Percentiles rank a stretch among this genome's conserved stretches.
These are phyloP conservation scores for Lasioglossum lativentre DNA, from an alignment of 2,888 invertebrate genomes.

Conservation along the genomic window DNA sequence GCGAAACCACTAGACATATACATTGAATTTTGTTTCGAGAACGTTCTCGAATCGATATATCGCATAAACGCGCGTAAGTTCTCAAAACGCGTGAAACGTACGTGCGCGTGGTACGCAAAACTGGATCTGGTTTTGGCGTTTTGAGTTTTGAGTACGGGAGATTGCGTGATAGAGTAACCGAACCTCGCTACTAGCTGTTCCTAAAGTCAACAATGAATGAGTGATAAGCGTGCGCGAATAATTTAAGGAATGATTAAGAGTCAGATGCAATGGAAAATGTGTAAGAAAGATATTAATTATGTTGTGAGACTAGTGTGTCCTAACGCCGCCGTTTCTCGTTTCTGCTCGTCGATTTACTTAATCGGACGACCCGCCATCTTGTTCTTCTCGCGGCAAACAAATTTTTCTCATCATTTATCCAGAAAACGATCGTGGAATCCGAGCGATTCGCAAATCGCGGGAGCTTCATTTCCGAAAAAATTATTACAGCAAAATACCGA, in stretches of 20 bases:
- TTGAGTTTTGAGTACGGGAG: conserved; percentile 80
- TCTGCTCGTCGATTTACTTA: conserved; percentile 22
- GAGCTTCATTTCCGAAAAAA: not conserved
- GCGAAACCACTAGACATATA: conserved; percentile 15
- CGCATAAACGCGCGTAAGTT: conserved; percentile 52
- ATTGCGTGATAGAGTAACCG: conserved; percentile 84
- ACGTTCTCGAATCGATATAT: conserved; percentile 47
- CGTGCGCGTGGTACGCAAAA: conserved; percentile 80
- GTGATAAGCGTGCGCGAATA: conserved; percentile 81
- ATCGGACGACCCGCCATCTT: not conserved
- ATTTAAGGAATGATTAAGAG: conserved; percentile 76
- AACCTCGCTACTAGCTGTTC: conserved; percentile 84
- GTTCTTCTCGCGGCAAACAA: not conserved
- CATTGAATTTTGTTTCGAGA: conserved; percentile 39
- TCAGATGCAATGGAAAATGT: conserved; percentile 53
- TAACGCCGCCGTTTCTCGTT: conserved; percentile 51
- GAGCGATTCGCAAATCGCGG: not conserved
- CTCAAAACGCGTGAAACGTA: conserved; percentile 75
- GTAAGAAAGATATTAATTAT: conserved; percentile 51
- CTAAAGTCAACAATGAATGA: conserved; percentile 84
- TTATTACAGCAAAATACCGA: not conserved
- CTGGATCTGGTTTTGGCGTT: conserved; percentile 75
- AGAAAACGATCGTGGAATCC: not conserved
- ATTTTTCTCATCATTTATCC: not conserved
- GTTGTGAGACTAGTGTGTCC: conserved; percentile 52